A percentile compares a stretch with the other conserved stretches of the same genome.
phyloP scores from a whole-genome alignment of 2,113 vertebrate species.

The Boleophthalmus pectinirostris region DNA sequence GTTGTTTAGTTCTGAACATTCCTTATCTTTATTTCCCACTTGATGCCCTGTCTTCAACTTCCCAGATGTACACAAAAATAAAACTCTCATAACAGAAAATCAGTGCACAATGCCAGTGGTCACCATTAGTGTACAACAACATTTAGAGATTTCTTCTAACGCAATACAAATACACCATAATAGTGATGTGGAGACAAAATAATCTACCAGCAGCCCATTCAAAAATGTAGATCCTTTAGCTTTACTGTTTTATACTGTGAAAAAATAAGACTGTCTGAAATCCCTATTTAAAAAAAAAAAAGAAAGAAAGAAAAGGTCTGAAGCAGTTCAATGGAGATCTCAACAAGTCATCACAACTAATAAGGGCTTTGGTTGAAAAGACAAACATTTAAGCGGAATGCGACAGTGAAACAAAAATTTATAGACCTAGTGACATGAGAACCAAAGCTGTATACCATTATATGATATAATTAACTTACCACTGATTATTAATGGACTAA shows the following conservation, averaged over 20 bases:
- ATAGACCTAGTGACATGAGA: neutral
- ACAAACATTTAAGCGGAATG: constrained; percentile 8
- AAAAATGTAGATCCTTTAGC: constrained; percentile 3
- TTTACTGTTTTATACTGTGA: neutral
- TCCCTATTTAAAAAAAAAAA: neutral
- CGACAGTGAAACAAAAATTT: constrained; percentile 7
- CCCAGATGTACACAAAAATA: constrained; percentile 63
- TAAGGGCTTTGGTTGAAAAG: constrained; percentile 71
- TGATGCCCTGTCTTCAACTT: constrained; percentile 43
- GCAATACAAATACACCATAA: constrained; percentile 26
- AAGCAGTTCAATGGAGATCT: neutral
- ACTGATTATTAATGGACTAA: too few species aligned
- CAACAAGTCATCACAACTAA: constrained; percentile 7
- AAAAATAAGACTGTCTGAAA: neutral
- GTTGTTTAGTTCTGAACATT: constrained; percentile 44
- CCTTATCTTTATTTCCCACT: constrained; percentile 63
- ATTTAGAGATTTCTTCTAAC: constrained; percentile 59
- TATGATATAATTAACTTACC: neutral
- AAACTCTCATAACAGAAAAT: constrained; percentile 61
- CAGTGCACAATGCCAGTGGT: constrained; percentile 67
- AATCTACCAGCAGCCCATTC: constrained; percentile 13
- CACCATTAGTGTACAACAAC: constrained; percentile 58
- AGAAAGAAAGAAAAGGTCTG: neutral
- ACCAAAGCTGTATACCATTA: neutral
- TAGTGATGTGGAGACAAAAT: constrained; percentile 3